phyloP scores from a whole-genome alignment of 2,113 vertebrate species.

The Sisor rabdophorus region DNA sequence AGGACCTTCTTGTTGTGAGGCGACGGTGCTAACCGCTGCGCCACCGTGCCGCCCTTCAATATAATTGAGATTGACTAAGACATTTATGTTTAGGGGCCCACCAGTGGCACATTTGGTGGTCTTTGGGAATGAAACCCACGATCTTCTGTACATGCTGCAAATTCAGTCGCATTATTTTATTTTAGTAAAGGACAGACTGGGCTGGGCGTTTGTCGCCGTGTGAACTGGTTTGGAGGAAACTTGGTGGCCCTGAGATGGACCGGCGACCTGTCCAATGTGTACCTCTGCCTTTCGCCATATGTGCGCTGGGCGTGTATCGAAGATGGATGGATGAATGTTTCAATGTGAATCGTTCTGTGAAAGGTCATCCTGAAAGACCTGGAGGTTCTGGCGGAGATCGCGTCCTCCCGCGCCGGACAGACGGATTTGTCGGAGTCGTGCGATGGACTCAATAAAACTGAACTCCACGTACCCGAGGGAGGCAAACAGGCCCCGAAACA shows the following conservation, averaged over 20 bases:
- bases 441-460: conserved; percentile 67
- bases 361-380: conserved; percentile 96
- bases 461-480: conserved; percentile 74
- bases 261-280: too few species aligned
- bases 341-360: background rate
- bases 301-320: background rate
- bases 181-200: too few species aligned
- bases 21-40: too few species aligned
- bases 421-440: conserved; percentile 66
- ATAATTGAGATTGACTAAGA: too few species aligned
- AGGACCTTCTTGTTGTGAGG: too few species aligned
- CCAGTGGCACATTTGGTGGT: too few species aligned
- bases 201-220: background rate
- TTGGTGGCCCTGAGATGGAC: background rate
- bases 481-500: conserved; percentile 66
- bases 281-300: too few species aligned
- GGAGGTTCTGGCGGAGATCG: conserved; percentile 93
- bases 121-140: too few species aligned
- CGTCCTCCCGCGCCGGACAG: conserved; percentile 94
- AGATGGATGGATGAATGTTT: background rate
- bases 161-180: background rate
- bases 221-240: background rate
- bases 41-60: too few species aligned
- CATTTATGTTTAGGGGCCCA: too few species aligned
- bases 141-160: background rate